Base-by-base conservation (phyloP, 1,140 invertebrate species). In the Drosophila triauraria region DNA sequence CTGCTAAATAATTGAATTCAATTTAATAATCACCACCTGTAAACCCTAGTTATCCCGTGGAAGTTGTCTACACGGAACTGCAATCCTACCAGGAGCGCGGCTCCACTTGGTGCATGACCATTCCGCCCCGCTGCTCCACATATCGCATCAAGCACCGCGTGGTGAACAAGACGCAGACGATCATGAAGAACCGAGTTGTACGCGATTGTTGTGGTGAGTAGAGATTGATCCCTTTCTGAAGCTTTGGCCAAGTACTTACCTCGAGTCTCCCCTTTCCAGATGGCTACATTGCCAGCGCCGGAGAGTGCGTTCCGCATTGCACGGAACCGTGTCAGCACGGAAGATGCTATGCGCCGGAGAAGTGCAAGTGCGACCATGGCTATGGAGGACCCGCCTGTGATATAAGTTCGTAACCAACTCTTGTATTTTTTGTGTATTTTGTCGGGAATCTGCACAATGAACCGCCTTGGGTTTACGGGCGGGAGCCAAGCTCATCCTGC, bases 381-480 rank as follows among this genome's bases (percentile, higher is more conserved):
- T 99, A 96, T 91, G 97, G 98, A 43, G 98, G 98, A 38, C 96
- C 96, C 8, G 94, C 95, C 38, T 99, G 98, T 93, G 96, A 97
- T 93, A 95, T 97, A 92, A 96, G 97, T 98, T 94, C 96, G 97
- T 20, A 20, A 20, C 20, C 20, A 20, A 20, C 20, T 20, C 20
- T 20, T 20, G 20, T 20, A 20, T 20, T 20, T 20, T 20, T 20
- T 82, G 46, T 60, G 53, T 53, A 4, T 54, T 54, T 46, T 53
- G 12, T 48, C 42, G n/a, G 13, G 25, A 44, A 59, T 44, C 9
- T 53, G 6, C 27, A 61, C 58, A 91, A 80, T 82, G 71, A 62
- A 82, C 46, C 75, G 48, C 63, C 84, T 92, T 91, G 81, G 72
- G 80, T 80, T 8, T 46, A 30, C 10, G 2, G 23, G 25, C 50